Evolutionary conservation across 2,113 vertebrate species (phyloP).

Genomic region (Lophius piscatorius): DNA sequence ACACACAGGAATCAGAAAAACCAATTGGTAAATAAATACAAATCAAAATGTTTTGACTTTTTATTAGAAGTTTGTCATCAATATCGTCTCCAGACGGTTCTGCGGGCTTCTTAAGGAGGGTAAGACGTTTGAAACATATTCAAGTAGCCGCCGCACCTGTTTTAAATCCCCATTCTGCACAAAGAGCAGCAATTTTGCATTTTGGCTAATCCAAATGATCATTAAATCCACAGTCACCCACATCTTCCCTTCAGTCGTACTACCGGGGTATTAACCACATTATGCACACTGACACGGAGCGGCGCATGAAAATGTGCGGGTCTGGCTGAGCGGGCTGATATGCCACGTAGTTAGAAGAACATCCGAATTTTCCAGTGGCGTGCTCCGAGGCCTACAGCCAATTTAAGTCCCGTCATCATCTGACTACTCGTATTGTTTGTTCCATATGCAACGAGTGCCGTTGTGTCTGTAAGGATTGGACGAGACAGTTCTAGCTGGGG

Average conservation of each 20-base stretch:
- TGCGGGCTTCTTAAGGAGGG: too few relatives aligned
- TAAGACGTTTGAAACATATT: too few relatives aligned
- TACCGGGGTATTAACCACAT: constrained; percentile 39
- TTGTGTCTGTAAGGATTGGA: constrained; percentile 23
- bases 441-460: constrained; percentile 27
- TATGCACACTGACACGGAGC: constrained; percentile 46
- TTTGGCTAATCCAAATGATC: constrained; percentile 53
- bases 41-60: neutral
- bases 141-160: constrained; percentile 5
- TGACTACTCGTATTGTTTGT: constrained; percentile 54
- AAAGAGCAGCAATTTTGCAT: constrained; percentile 45
- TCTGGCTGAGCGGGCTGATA: constrained; percentile 43
- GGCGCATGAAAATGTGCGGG: constrained; percentile 30
- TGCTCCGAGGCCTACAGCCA: constrained; percentile 22
- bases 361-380: constrained; percentile 34
- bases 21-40: constrained; percentile 12
- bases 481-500: constrained; percentile 30
- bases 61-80: neutral
- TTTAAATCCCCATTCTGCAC: constrained; percentile 23
- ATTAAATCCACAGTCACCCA: constrained; percentile 28
- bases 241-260: constrained; percentile 42
- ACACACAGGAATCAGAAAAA: neutral
- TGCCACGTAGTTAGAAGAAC: constrained; percentile 40
- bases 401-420: constrained; percentile 55
- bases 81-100: neutral